phyloP scores from a whole-genome alignment of 2,888 invertebrate species.

The Ashinkailepas kermadecensis region DNA sequence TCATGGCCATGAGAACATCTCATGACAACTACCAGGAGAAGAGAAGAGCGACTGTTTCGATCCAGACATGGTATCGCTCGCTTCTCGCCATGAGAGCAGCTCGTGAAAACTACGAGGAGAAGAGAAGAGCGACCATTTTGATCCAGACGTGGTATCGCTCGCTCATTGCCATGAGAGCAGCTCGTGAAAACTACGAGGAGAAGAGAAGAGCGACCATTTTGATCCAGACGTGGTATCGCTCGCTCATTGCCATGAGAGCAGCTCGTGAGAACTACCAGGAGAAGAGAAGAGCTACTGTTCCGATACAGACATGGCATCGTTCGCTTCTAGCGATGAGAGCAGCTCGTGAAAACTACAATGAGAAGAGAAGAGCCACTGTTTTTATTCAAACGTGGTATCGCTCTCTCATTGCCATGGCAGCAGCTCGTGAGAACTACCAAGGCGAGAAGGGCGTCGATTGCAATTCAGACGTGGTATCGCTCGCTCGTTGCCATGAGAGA shows the following conservation, averaged over 20 bases:
- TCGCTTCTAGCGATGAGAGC: not conserved
- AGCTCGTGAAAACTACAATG: not conserved
- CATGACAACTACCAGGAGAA: not conserved
- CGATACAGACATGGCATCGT: constrained; percentile 23
- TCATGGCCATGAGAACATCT: not conserved
- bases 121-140: not conserved
- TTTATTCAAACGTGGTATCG: constrained; percentile 20
- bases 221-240: no score
- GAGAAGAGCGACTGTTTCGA: not conserved
- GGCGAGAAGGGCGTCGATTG: not conserved
- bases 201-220: no score
- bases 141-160: constrained; percentile 15
- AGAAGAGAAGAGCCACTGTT: not conserved
- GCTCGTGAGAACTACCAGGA: constrained; percentile 1
- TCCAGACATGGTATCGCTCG: not conserved
- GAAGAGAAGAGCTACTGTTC: constrained; percentile 5
- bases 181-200: no score
- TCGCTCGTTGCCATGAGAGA: not conserved
- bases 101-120: not conserved
- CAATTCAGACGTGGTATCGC: constrained; percentile 20
- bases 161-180: no score
- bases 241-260: not conserved
- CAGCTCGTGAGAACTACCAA: not conserved
- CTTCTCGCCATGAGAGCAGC: not conserved
- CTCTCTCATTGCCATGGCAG: not conserved